These are phyloP conservation scores for Lepetodrilus schrolli DNA, from an alignment of 2,888 invertebrate genomes.

Conservation along the genomic window DNA sequence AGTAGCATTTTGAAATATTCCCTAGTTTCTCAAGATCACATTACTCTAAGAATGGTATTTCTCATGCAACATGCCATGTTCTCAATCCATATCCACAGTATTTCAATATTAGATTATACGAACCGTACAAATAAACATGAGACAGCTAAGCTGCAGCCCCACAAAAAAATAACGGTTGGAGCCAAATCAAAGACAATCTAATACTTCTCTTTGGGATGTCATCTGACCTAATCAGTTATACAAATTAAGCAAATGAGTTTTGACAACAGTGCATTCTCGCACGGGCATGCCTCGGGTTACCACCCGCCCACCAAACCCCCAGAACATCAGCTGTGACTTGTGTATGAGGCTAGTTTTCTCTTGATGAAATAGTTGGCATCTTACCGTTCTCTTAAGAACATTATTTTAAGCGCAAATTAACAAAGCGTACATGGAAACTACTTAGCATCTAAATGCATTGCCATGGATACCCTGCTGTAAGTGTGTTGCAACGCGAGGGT, in stretches of 20 bases:
- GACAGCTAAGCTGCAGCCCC: background rate
- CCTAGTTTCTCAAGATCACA: no score
- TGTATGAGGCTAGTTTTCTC: no score
- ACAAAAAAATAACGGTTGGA: background rate
- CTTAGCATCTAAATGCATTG: no score
- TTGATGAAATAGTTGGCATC: no score
- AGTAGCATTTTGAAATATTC: background rate
- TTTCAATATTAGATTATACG: background rate
- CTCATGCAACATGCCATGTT: background rate
- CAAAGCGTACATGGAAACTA: no score
- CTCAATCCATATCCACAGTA: background rate
- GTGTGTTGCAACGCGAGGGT: no score
- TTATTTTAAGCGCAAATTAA: no score
- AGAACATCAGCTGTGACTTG: no score
- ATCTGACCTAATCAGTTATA: constrained; percentile 10
- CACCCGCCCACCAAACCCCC: no score
- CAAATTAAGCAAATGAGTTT: constrained; percentile 25
- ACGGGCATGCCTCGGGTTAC: background rate
- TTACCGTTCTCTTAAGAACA: no score
- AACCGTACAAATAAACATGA: background rate
- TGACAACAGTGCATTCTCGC: constrained; percentile 4
- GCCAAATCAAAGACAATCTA: constrained; percentile 23
- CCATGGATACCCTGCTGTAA: no score
- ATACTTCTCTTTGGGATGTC: constrained; percentile 4
- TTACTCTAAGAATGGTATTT: no score